These are phyloP conservation scores for Polia nebulosa DNA, from an alignment of 2,888 invertebrate genomes.

Conservation along the genomic window DNA sequence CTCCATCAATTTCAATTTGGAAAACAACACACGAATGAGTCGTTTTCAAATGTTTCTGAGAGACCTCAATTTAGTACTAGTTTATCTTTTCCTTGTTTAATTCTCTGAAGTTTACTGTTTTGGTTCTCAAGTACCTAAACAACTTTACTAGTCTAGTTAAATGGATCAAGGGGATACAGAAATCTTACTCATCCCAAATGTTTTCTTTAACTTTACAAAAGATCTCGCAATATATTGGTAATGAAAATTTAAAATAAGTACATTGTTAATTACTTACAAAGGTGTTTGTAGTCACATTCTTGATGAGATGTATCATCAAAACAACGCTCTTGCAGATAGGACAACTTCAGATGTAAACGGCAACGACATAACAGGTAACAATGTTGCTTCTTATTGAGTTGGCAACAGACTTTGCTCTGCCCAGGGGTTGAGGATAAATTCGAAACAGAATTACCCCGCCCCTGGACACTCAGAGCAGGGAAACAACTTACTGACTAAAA, in stretches of 20 bases:
- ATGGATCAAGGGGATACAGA: background rate
- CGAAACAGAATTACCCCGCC: no score
- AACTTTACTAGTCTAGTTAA: background rate
- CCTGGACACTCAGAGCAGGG: no score
- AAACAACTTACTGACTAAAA: no score
- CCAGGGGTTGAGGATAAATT: no score
- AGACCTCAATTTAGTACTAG: background rate
- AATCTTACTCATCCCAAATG: no score
- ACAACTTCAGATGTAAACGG: constrained; percentile 30
- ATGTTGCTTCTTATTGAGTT: background rate
- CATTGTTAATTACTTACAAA: background rate
- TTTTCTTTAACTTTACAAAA: background rate
- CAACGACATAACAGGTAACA: constrained; percentile 7
- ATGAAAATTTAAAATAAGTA: no score
- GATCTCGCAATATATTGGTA: no score
- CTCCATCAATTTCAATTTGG: constrained; percentile 22
- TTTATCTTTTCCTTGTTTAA: background rate
- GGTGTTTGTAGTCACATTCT: constrained; percentile 10
- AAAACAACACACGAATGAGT: constrained; percentile 12
- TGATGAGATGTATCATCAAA: constrained; percentile 10
- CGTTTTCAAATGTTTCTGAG: background rate
- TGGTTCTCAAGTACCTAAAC: no score
- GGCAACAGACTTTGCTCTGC: background rate
- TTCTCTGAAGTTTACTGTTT: background rate
- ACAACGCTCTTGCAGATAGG: constrained; percentile 11